phyloP scores from a whole-genome alignment of 2,113 vertebrate species.

The Montifringilla adamsi region DNA sequence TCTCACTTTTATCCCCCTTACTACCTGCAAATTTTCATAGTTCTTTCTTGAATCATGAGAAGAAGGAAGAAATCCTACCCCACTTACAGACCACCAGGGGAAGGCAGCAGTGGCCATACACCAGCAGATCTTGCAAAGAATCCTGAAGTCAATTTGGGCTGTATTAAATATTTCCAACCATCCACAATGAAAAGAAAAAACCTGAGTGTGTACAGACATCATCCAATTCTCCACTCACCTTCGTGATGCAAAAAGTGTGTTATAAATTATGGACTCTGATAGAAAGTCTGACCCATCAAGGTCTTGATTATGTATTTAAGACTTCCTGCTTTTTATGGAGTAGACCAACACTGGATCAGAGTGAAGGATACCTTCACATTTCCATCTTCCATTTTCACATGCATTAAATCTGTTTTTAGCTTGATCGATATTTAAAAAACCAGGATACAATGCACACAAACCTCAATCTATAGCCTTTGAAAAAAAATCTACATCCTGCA shows the following conservation, averaged over 20 bases:
- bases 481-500: not conserved
- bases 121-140: not conserved
- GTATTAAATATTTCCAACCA: not conserved
- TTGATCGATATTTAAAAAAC: not conserved
- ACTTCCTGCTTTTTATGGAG: not conserved
- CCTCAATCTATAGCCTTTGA: not conserved
- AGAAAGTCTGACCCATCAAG: not conserved
- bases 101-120: not conserved
- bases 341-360: not conserved
- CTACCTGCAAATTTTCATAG: not conserved
- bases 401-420: not conserved
- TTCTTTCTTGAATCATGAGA: not conserved
- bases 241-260: rapidly evolving
- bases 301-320: not conserved
- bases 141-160: not conserved
- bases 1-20: not conserved
- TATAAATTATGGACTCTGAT: not conserved
- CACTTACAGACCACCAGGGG: not conserved
- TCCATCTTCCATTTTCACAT: not conserved
- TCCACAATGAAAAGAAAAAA: not conserved
- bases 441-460: not conserved
- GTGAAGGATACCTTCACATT: not conserved
- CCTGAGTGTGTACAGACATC: not conserved
- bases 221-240: not conserved
- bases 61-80: not conserved